These are phyloP conservation scores for Thereuonema tuberculata DNA, from an alignment of 1,140 invertebrate species.

Conservation along the genomic window DNA sequence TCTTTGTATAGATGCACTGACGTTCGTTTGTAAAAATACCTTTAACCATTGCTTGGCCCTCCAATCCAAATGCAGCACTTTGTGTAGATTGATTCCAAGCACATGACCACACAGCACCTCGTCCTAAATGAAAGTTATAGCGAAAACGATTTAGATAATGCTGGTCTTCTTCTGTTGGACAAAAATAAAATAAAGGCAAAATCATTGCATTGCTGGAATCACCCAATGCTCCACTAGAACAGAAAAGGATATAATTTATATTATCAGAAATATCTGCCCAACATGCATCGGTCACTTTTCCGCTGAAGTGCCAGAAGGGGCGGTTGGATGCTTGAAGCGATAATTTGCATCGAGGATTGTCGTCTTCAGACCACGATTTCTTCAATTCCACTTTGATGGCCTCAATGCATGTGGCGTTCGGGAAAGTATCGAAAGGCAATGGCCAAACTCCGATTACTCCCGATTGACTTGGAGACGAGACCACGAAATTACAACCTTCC, in stretches of 20 bases:
- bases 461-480: background rate
- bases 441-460: background rate
- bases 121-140: too few species aligned
- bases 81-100: background rate
- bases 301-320: background rate
- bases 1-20: background rate
- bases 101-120: background rate
- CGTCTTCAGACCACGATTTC: background rate
- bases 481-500: background rate
- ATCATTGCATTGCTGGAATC: background rate
- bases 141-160: background rate
- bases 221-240: background rate
- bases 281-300: background rate
- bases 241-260: background rate
- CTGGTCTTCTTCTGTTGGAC: background rate
- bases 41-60: background rate
- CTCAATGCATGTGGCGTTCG: too few species aligned
- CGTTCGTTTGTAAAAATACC: background rate
- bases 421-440: too few species aligned
- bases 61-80: background rate
- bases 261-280: background rate
- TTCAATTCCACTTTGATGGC: background rate
- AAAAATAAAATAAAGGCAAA: background rate
- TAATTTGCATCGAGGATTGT: background rate
- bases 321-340: background rate